Evolutionary conservation across 2,113 vertebrate species (phyloP).

Genomic region (Falcunculus frontatus): DNA sequence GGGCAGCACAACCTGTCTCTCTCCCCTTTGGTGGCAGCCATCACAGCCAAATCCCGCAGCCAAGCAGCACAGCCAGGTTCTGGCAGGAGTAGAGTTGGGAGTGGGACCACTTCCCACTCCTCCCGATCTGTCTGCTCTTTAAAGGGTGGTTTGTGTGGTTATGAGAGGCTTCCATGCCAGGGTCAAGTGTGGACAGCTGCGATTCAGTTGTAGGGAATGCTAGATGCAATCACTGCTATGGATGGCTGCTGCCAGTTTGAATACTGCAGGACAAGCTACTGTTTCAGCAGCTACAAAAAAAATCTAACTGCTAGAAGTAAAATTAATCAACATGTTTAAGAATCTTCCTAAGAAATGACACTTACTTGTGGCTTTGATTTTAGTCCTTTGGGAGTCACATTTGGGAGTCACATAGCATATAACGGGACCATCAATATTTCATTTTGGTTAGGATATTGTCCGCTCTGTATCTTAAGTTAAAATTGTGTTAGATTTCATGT

Average conservation of each 20-base stretch:
- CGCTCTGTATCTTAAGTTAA: neutral
- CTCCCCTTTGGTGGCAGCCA: neutral
- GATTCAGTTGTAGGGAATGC: neutral
- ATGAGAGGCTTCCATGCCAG: neutral
- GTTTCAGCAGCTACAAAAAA: neutral
- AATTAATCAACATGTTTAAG: neutral
- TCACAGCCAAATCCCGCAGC: neutral
- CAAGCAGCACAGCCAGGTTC: neutral
- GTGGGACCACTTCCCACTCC: neutral
- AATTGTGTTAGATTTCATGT: neutral
- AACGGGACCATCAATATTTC: neutral
- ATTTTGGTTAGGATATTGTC: neutral
- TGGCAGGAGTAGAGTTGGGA: neutral
- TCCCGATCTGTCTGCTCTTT: accelerated
- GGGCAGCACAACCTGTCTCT: neutral
- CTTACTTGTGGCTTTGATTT: neutral
- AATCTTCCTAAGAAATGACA: neutral
- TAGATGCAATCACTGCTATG: neutral
- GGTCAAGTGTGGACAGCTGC: neutral
- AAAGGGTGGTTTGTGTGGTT: accelerated
- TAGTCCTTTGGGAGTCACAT: neutral
- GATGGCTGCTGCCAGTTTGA: neutral
- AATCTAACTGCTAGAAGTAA: accelerated
- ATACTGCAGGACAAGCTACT: neutral
- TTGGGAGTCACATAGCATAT: neutral